These are phyloP conservation scores for Stichodactyla helianthus DNA, from an alignment of 64 coral and sea anemone genomes.

Conservation along the genomic window DNA sequence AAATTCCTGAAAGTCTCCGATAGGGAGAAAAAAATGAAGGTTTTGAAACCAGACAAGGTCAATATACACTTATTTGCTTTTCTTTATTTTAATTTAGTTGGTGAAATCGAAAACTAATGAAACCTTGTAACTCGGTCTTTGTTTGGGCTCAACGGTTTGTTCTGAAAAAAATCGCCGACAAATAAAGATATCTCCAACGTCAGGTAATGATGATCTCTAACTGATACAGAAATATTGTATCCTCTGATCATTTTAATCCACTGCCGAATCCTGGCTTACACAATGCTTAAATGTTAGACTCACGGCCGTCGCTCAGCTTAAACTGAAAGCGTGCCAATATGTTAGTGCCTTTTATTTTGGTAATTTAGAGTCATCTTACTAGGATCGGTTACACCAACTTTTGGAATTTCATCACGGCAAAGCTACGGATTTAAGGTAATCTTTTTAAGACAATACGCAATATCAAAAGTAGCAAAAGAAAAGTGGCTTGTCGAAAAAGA, in stretches of 20 bases:
- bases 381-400: background rate
- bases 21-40: background rate
- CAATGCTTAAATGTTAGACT: background rate
- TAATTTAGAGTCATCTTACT: background rate
- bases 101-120: background rate
- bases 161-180: background rate
- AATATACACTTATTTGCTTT: slow-evolving; percentile 6
- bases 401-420: background rate
- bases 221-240: background rate
- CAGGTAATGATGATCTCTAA: background rate
- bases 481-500: background rate
- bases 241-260: background rate
- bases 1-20: background rate
- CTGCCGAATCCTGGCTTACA: background rate
- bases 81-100: background rate
- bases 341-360: background rate
- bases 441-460: background rate
- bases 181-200: background rate
- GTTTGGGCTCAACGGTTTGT: background rate
- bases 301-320: background rate
- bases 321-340: background rate
- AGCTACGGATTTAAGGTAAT: background rate
- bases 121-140: background rate
- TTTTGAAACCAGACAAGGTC: background rate
- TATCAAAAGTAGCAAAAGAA: background rate